phyloP scores from a whole-genome alignment of 1,140 invertebrate genomes.

The Nebria ingens region DNA sequence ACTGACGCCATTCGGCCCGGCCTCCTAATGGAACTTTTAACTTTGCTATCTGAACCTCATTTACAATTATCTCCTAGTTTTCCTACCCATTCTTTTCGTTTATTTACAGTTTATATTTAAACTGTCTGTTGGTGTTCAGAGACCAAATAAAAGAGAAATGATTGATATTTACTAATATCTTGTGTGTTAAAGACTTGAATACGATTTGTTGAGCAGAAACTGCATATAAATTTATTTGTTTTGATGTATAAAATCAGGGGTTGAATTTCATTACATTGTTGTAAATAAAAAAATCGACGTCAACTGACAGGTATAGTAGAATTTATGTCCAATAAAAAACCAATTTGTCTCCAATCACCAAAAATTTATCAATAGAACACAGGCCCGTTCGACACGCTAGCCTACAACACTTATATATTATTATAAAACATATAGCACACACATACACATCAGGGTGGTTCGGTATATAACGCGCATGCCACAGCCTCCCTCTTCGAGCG shows the following conservation, averaged over 20 bases:
- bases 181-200: no score
- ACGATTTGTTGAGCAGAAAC: no score
- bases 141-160: no score
- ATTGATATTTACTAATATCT: no score
- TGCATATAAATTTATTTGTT: no score
- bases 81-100: no score
- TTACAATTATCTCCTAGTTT: no score
- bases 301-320: not conserved
- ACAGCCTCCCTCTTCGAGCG: slow-evolving; percentile 24
- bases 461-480: slow-evolving; percentile 25
- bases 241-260: no score
- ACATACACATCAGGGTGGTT: not conserved
- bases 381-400: not conserved
- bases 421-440: not conserved
- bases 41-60: not conserved
- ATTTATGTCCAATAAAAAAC: not conserved
- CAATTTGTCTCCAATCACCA: slow-evolving; percentile 2
- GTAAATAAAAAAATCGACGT: no score
- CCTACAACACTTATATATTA: not conserved
- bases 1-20: not conserved
- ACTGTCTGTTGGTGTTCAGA: no score
- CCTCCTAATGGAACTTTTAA: not conserved
- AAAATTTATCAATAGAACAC: slow-evolving; percentile 2
- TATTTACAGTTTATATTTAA: no score
- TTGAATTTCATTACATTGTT: no score